phyloP scores from a whole-genome alignment of 2,797 vertebrate genomes.

The Silurus lanzhouensis region DNA sequence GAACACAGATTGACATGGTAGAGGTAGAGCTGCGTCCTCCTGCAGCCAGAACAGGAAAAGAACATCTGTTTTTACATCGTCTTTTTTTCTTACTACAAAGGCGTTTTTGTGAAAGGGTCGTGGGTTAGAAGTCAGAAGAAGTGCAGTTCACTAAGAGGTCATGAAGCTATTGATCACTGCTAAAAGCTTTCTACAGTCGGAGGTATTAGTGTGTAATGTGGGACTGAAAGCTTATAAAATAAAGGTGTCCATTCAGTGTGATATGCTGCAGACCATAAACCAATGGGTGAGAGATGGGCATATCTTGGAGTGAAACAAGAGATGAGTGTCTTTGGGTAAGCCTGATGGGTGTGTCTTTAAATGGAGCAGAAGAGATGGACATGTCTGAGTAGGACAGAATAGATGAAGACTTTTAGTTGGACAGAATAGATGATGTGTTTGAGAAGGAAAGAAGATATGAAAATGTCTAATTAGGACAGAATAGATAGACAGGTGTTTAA shows the following conservation, averaged over 20 bases:
- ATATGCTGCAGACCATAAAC: background rate
- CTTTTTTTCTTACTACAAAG: no score
- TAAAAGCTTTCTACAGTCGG: conserved; percentile 7
- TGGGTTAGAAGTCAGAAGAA: background rate
- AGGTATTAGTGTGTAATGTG: background rate
- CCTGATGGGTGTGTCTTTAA: background rate
- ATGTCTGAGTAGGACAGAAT: background rate
- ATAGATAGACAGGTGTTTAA: background rate
- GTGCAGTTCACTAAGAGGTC: background rate
- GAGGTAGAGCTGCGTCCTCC: no score
- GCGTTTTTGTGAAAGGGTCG: no score
- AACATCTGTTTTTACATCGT: no score
- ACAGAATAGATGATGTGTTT: no score
- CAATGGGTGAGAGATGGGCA: background rate
- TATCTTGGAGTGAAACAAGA: background rate
- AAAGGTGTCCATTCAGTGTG: background rate
- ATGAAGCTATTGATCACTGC: conserved; percentile 29
- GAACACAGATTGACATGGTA: no score
- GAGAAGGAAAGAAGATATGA: no score
- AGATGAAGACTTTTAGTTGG: no score
- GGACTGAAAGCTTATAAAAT: background rate
- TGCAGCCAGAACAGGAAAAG: no score
- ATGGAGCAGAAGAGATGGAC: background rate
- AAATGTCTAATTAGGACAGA: no score
- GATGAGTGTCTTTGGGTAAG: background rate